phyloP scores from a whole-genome alignment of 2,888 invertebrate species.

The Aradus depressus region DNA sequence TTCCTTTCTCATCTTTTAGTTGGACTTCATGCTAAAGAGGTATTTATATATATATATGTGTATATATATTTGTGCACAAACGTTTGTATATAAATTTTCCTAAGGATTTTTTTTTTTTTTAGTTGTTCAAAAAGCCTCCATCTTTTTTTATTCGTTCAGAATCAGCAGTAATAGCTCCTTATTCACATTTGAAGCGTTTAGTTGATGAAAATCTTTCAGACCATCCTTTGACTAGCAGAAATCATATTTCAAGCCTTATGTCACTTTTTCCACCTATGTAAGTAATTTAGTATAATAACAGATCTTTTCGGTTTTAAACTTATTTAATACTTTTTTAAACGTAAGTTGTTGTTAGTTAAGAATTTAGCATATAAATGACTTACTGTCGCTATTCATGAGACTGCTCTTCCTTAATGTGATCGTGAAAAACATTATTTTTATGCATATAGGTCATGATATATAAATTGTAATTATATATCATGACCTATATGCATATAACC shows the following conservation, averaged over 20 bases:
- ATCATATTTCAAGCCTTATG: conserved; percentile 20
- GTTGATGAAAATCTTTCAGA: conserved; percentile 18
- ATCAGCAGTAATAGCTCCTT: conserved; percentile 17
- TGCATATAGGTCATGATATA: too few relatives aligned
- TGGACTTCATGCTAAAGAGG: conserved; percentile 12
- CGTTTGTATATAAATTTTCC: neutral
- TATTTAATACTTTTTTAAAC: too few relatives aligned
- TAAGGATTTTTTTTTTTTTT: neutral
- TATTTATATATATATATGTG: too few relatives aligned
- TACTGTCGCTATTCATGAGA: too few relatives aligned
- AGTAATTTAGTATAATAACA: neutral
- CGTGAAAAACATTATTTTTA: too few relatives aligned
- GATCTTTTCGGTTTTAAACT: too few relatives aligned
- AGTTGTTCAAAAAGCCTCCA: conserved; percentile 22
- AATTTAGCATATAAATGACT: too few relatives aligned
- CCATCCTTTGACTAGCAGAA: conserved; percentile 12
- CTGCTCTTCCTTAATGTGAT: too few relatives aligned
- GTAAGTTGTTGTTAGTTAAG: too few relatives aligned
- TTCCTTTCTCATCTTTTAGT: conserved; percentile 21
- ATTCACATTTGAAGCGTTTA: conserved; percentile 19
- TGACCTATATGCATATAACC: too few relatives aligned
- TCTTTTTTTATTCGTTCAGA: conserved; percentile 13
- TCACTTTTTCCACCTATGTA: neutral
- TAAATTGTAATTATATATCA: too few relatives aligned
- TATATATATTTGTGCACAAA: neutral